Evolutionary conservation across 2,888 invertebrate genomes (phyloP), one percentile per base, ranked within the genome.

Genomic region (Orthonychiurus folsomi): DNA sequence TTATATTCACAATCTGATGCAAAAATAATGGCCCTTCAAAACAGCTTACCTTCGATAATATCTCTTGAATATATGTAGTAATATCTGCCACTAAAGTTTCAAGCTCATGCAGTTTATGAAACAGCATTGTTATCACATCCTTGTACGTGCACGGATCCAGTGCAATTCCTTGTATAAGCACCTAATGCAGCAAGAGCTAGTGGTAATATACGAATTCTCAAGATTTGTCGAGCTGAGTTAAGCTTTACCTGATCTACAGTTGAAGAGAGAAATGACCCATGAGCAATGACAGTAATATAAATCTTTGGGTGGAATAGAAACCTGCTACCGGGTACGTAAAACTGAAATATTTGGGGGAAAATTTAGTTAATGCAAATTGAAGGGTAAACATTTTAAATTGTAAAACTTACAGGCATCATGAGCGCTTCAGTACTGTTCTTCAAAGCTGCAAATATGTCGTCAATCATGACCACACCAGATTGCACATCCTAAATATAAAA

Each of bases 271-370:
- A 87, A 86, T 60, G 88, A 87, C 18, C 86, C 86, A 76, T 88
- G 86, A 3, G 85, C 87, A 75, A 88, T 84, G 73, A 89, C 84
- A 67, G 87, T 86, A 56, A 87, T 80, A 77, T 84, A 86, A 63
- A 89, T 80, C 71, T 84, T 82, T 56, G 88, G 88, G 66, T 81
- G 79, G 76, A 86, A 83, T 60, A 81, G 74, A 57, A 81, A 75
- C 60, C 77, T 74, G 74, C 84, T 84, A 53, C 87, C 87, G 71
- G 87, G 87, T 69, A 87, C 79, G 59, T 79, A 78, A 76, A 87
- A 86, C 85, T 87, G 76, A 65, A 80, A 79, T 65, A 65, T 59
- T 67, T 66, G 66, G 62, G 66, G 56, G 24, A 15, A 21, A 59
- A 50, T 28, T 52, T 59, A 47, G n/a, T n/a, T 28, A 55, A 25